Base-by-base conservation (phyloP, 2,888 invertebrate species). In the Drosophila flavopinicola region DNA sequence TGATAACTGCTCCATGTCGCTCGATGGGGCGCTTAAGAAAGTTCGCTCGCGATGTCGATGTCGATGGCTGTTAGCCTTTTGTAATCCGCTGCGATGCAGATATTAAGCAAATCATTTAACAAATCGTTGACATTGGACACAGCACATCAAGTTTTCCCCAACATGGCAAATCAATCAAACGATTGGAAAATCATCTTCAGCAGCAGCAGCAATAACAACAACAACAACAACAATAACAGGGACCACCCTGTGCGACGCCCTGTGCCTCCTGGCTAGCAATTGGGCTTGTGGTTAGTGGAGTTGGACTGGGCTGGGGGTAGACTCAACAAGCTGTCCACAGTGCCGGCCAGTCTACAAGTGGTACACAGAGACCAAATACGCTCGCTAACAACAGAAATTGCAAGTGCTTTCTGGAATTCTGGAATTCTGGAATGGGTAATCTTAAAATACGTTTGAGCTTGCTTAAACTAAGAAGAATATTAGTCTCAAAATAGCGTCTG, bases 171-270 rank as follows among this genome's bases (percentile, higher is more conserved):
- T 78, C 78, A 84, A 80, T 85, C 85, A 78, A 74, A 60, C 58
- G 53, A 61, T 61, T 59, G 33, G 57, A 64, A 72, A 69, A 66
- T 44, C 59, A 49, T 61, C 54, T 44, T 41, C 49, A 65, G 42
- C 15, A 17, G 56, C 35, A 51, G 39, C 45, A 47, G 32, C 33
- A 54, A 9, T n/a, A n/a, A n/a, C n/a, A n/a, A 51, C 67, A 17
- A 27, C 20, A 32, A n/a, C 29, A 20, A 38, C 5, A 23, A 15
- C 15, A 33, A 29, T 1, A 33, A 24, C 49, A 33, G 20, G n/a
- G 78, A 78, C 78, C 78, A 78, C 78, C 78, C 83, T 75, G 83
- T 58, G 85, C 4, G 78, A 29, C 67, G 32, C 60, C 52, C 49
- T 61, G 47, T 44, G 49, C 33, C 25, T 11, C 51, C 25, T 11